Conservation (phyloP, 2,113 vertebrate genomes). For the Festucalex cinctus region DNA sequence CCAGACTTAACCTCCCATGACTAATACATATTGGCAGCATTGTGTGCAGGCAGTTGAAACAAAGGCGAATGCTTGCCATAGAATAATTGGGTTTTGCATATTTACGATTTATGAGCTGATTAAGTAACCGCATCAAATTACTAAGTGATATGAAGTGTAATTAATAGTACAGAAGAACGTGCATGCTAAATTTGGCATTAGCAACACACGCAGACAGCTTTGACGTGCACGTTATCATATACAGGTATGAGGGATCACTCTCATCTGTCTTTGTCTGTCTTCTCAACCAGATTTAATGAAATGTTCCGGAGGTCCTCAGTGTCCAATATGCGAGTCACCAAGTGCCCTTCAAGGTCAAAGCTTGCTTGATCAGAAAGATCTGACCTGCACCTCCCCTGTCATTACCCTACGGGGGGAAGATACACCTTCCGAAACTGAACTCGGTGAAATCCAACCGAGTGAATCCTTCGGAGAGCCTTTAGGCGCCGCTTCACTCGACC, state of each 20-base stretch:
- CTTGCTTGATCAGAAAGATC: conserved; percentile 70
- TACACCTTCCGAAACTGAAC: conserved; percentile 44
- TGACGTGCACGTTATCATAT: conserved; percentile 11
- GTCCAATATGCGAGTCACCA: conserved; percentile 78
- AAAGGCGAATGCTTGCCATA: conserved; percentile 48
- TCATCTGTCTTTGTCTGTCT: conserved; percentile 23
- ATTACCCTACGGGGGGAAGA: conserved; percentile 71
- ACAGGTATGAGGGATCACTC: background rate
- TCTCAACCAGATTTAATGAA: conserved; percentile 79
- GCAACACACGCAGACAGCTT: conserved; percentile 30
- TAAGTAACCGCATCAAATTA: conserved; percentile 51
- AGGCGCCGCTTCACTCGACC: conserved; percentile 76
- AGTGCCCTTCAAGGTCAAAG: conserved; percentile 67
- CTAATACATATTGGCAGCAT: conserved; percentile 63
- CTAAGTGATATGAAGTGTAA: conserved; percentile 45
- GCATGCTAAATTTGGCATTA: conserved; percentile 41
- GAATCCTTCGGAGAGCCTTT: conserved; percentile 64
- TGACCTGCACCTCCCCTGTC: conserved; percentile 75
- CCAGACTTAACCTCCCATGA: conserved; percentile 57
- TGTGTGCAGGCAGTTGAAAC: conserved; percentile 47
- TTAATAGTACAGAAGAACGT: conserved; percentile 32
- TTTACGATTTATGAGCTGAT: conserved; percentile 47
- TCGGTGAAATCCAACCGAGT: conserved; percentile 48
- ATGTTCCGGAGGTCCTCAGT: conserved; percentile 81
- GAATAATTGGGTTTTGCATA: conserved; percentile 53